A percentile compares a stretch with the other conserved stretches of the same genome.
phyloP scores from a whole-genome alignment of 2,113 vertebrate genomes.

The Eleginops maclovinus region DNA sequence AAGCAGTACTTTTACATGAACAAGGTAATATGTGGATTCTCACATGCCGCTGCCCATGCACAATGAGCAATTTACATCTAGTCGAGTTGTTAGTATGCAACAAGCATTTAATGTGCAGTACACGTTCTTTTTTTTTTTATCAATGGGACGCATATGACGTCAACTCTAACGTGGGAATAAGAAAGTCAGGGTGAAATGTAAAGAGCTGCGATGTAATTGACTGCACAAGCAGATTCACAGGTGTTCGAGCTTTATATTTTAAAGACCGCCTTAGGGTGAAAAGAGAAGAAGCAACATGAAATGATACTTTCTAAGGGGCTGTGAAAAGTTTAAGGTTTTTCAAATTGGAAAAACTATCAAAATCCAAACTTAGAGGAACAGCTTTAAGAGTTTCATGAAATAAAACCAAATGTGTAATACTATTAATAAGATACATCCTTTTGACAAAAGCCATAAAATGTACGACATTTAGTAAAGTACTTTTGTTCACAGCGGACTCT shows the following conservation, averaged over 20 bases:
- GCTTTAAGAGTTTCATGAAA: too few species aligned
- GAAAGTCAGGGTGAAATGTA: neutral
- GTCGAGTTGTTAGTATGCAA: neutral
- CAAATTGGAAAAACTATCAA: too few species aligned
- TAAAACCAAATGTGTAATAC: too few species aligned
- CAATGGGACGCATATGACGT: neutral
- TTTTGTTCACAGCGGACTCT: too few species aligned
- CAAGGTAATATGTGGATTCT: neutral
- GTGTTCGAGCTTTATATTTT: neutral
- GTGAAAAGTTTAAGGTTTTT: neutral
- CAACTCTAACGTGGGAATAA: neutral
- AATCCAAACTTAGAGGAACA: too few species aligned
- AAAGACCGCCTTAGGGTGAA: constrained; percentile 1
- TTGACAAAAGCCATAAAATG: too few species aligned
- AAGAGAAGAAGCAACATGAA: neutral
- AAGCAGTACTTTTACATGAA: neutral
- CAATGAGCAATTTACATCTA: neutral
- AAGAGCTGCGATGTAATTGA: constrained; percentile 4
- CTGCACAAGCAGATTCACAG: neutral
- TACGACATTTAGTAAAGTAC: too few species aligned
- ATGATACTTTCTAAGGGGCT: neutral
- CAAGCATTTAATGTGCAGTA: neutral
- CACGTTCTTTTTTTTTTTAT: too few species aligned
- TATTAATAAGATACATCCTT: too few species aligned
- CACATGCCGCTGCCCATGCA: constrained; percentile 16